Conservation (phyloP, 2,113 vertebrate genomes). For the Pseudorectes ferrugineus region DNA sequence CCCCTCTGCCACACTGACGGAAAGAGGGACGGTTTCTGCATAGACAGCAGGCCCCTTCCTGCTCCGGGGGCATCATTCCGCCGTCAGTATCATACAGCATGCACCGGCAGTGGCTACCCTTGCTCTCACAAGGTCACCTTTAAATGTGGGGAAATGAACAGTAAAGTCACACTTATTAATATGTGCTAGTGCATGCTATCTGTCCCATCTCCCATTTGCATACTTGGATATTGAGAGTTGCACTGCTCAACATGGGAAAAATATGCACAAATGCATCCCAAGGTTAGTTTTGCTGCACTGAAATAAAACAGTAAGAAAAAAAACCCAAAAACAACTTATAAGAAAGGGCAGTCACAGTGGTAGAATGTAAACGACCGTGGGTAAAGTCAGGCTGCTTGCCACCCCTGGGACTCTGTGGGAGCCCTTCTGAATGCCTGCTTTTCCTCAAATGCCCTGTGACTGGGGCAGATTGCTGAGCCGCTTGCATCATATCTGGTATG, state of each 20-base stretch:
- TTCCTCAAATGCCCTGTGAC: accelerated
- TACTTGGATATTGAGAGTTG: not conserved
- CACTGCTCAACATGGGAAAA: not conserved
- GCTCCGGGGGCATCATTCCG: accelerated
- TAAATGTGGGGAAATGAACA: not conserved
- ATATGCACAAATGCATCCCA: accelerated
- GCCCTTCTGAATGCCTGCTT: accelerated
- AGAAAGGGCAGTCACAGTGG: not conserved
- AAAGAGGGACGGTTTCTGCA: not conserved
- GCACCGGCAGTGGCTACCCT: not conserved
- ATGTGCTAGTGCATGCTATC: not conserved
- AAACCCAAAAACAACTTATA: accelerated
- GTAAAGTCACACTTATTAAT: not conserved
- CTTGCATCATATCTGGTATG: accelerated
- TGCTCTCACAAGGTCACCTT: not conserved
- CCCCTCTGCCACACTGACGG: not conserved
- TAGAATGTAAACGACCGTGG: not conserved
- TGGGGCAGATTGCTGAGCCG: not conserved
- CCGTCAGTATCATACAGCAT: accelerated
- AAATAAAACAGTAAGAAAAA: not conserved
- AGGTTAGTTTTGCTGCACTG: not conserved
- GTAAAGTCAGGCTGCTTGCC: not conserved
- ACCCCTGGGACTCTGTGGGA: not conserved
- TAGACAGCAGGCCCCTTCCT: not conserved
- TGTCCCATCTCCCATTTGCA: not conserved